Evolutionary conservation across 2,888 invertebrate genomes (phyloP), one percentile per base, ranked within the genome.

Genomic region (Drosophila dives): DNA sequence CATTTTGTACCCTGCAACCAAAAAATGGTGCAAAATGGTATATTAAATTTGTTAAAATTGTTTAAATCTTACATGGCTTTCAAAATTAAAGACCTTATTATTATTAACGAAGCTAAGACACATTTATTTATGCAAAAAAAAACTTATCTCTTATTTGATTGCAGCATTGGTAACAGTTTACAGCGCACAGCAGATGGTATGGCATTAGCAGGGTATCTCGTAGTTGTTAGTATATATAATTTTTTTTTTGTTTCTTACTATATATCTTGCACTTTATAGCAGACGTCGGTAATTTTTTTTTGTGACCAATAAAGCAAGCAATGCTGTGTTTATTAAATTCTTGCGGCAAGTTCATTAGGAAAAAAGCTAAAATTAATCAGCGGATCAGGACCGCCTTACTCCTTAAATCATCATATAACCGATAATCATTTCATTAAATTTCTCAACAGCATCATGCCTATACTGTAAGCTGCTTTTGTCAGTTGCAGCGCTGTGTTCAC

Each of bases 341-440:
- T 71, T 81, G 72, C 64, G 67, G 64, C 82, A 76, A 86, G 85
- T 87, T 86, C 85, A 86, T 89, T 86, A 86, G 88, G 80, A 80
- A 87, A 87, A 86, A 79, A 87, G 87, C 85, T 72, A 38, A 84
- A 87, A 89, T 89, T 85, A 85, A 89, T 85, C 89, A 85, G 54
- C 59, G 23, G 6, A 42, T 11, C 63, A 58, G 50, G 4, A 34
- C 34, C 17, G 29, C 29, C 51, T 45, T 29, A 11, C 12, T n/a
- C 11, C 58, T 15, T 15, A 26, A 12, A 33, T 17, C 36, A n/a
- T 17, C 36, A 3, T 11, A 32, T 34, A 29, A 29, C 45, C 62
- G 49, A 20, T 40, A 40, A 56, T 72, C 64, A n/a, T n/a, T n/a
- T n/a, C n/a, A n/a, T n/a, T n/a, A n/a, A n/a, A n/a, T n/a, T n/a